A percentile compares a stretch with the other conserved stretches of the same genome.
phyloP scores from a whole-genome alignment of 2,888 invertebrate species.

The Lasius fuliginosus region DNA sequence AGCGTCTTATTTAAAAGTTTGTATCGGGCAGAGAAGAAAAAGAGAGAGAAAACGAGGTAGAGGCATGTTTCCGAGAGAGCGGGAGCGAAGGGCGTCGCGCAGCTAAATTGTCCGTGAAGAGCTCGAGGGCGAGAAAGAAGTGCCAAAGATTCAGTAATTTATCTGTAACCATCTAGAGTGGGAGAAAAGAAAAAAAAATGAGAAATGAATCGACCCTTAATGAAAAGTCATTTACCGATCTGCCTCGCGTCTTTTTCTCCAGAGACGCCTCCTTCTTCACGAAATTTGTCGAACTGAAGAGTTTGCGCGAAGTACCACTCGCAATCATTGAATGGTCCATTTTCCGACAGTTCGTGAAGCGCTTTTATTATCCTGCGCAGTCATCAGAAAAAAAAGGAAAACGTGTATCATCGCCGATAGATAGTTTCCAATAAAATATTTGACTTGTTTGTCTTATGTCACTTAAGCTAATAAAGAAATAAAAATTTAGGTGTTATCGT shows the following conservation, averaged over 20 bases:
- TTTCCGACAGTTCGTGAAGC: background rate
- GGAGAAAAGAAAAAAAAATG: slow-evolving; percentile 68
- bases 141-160: slow-evolving; percentile 74
- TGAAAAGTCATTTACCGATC: slow-evolving; percentile 82
- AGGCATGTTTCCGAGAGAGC: slow-evolving; percentile 62
- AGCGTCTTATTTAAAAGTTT: slow-evolving; percentile 85
- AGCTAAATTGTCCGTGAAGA: slow-evolving; percentile 82
- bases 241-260: slow-evolving; percentile 63
- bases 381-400: slow-evolving; percentile 1
- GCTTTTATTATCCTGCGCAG: slow-evolving; percentile 6
- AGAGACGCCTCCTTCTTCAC: slow-evolving; percentile 64
- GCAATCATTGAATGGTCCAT: slow-evolving; percentile 21
- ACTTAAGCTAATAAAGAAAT: slow-evolving; percentile 55
- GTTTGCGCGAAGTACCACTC: slow-evolving; percentile 46
- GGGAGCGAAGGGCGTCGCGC: slow-evolving; percentile 71
- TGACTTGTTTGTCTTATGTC: slow-evolving; percentile 42
- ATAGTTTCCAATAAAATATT: slow-evolving; percentile 46
- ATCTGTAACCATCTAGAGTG: slow-evolving; percentile 61
- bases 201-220: slow-evolving; percentile 80
- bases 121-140: slow-evolving; percentile 68
- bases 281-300: slow-evolving; percentile 69
- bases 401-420: background rate
- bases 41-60: slow-evolving; percentile 40
- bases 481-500: slow-evolving; percentile 57
- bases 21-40: slow-evolving; percentile 77